phyloP scores from a whole-genome alignment of 2,113 vertebrate genomes.

The Thamnophis sirtalis region DNA sequence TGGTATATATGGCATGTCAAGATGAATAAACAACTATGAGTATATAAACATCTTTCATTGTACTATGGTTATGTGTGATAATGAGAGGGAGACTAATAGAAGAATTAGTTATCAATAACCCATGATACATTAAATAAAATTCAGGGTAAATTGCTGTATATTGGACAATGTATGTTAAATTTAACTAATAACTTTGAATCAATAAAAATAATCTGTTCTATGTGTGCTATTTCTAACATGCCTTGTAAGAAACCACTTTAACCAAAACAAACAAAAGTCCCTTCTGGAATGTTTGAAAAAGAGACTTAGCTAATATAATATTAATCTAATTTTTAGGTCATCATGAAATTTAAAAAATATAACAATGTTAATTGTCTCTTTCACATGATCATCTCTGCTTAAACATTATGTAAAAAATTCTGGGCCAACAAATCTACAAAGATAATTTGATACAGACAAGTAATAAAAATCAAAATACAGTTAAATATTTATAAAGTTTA shows the following conservation, averaged over 20 bases:
- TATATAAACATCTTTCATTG: background rate
- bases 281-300: background rate
- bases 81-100: no score
- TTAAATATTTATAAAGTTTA: background rate
- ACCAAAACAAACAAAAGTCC: background rate
- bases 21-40: background rate
- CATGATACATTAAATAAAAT: no score
- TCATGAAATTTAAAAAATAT: background rate
- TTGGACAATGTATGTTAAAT: no score
- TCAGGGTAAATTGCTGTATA: no score
- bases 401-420: background rate
- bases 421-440: background rate
- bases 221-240: background rate
- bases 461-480: background rate
- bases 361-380: background rate
- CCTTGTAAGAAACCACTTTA: background rate
- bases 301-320: background rate
- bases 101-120: no score
- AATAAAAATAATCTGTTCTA: background rate
- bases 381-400: background rate
- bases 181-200: background rate
- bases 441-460: background rate
- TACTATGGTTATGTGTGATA: no score
- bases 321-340: background rate
- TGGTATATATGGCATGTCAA: background rate